Base-by-base conservation (phyloP, 2,888 invertebrate species). In the Cremastobaeus sp. region DNA sequence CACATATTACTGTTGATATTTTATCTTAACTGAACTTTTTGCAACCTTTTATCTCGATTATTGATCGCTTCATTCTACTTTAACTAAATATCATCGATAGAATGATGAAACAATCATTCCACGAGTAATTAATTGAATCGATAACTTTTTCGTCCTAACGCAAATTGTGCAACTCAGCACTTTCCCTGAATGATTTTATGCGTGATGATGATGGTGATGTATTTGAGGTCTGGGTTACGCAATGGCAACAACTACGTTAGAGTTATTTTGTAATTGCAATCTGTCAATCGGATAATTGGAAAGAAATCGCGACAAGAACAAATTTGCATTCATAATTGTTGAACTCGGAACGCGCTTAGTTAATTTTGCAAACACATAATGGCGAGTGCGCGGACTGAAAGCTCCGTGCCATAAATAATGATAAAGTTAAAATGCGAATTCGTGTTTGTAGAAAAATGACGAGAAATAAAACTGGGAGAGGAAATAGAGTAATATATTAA, bases 321-420 rank as follows among this genome's bases (percentile, higher is more conserved):
- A 59, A 59, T 59, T 59, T 47, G 59, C 47, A 59, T 59, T 47
- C 47, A 59, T 47, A 59, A 59, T 59, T 47, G 28, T 59, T 37
- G 28, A 17, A 14, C 59, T 47, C 28, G 41, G 28, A 28, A n/a
- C 32, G 20, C 15, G 45, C 47, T 47, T 28, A 59, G 59, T 47
- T 37, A 59, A 59, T 59, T 59, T 45, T 37, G 28, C 47, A 28
- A 37, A 28, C 45, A 12, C 18, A 35, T 50, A 48, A 60, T 60
- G 32, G 32, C 14, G 28, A 11, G 11, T 9, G 20, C 30, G 32
- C 47, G 15, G 50, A 28, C 32, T 32, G 18, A 48, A 48, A 60
- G 32, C 45, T 20, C 15, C 54, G 37, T n/a, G 25, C 9, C 41
- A 55, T 55, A 41, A 55, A 55, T 41, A 41, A 55, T 20, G 41